Conservation (phyloP, 2,113 vertebrate genomes). For the Oreotrochilus melanogaster region DNA sequence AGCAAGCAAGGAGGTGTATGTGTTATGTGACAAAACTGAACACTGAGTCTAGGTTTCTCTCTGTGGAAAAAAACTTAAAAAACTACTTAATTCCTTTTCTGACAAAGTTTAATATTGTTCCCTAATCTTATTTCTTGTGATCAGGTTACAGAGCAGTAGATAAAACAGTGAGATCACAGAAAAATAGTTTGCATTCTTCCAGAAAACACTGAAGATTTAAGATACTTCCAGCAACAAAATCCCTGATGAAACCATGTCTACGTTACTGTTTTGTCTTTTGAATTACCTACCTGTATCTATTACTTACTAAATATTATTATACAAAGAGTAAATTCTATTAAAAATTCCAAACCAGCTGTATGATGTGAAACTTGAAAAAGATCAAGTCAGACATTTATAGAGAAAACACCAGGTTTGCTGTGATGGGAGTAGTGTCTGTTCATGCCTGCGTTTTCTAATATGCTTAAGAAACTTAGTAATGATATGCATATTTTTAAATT, state of each 20-base stretch:
- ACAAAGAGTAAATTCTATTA: not conserved
- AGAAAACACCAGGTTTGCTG: not conserved
- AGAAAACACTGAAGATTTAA: not conserved
- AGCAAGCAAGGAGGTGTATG: not conserved
- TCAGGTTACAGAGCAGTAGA: not conserved
- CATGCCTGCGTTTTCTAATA: not conserved
- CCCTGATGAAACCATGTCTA: not conserved
- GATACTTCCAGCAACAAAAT: not conserved
- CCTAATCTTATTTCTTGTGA: not conserved
- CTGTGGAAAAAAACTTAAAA: not conserved
- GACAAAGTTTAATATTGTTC: not conserved
- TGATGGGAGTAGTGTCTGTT: not conserved
- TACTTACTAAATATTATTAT: not conserved
- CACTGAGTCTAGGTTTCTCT: not conserved
- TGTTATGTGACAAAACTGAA: fast-evolving
- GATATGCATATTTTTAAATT: not conserved
- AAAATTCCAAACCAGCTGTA: not conserved
- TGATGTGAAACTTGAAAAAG: not conserved
- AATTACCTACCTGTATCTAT: not conserved
- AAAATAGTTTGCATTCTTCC: not conserved
- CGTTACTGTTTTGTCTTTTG: not conserved
- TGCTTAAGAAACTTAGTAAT: not conserved
- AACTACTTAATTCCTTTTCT: not conserved
- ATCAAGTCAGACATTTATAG: not conserved
- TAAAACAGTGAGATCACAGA: not conserved